Evolutionary conservation across 2,888 invertebrate species (phyloP).

Genomic region (Chalcosyrphus nemorum): DNA sequence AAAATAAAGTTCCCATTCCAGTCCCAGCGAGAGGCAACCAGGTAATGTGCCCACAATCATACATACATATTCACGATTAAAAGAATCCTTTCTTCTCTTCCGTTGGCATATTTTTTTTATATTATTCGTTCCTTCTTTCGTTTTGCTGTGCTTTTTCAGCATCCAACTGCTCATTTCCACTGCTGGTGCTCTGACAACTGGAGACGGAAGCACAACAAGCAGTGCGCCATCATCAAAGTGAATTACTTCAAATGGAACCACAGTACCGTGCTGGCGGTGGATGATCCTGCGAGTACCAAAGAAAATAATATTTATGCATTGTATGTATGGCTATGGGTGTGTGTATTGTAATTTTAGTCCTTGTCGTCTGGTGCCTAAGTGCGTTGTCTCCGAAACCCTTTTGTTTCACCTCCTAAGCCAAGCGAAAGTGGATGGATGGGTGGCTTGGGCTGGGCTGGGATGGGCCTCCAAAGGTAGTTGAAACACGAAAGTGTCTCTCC

Average conservation of each 20-base stretch:
- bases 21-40: slow-evolving; percentile 7
- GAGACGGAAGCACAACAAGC: slow-evolving; percentile 58
- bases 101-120: not conserved
- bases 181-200: slow-evolving; percentile 37
- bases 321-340: not conserved
- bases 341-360: slow-evolving; percentile 30
- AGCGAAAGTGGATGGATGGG: not conserved
- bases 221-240: slow-evolving; percentile 66
- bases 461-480: no score
- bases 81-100: slow-evolving; percentile 49
- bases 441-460: not conserved
- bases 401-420: slow-evolving; percentile 58
- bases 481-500: slow-evolving; percentile 51
- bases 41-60: slow-evolving; percentile 11
- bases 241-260: slow-evolving; percentile 69
- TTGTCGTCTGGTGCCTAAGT: slow-evolving; percentile 51
- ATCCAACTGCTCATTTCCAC: slow-evolving; percentile 61
- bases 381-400: slow-evolving; percentile 58
- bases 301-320: slow-evolving; percentile 58
- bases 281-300: slow-evolving; percentile 43
- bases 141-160: slow-evolving; percentile 1
- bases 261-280: slow-evolving; percentile 20
- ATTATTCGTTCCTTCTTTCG: not conserved
- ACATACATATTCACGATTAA: slow-evolving; percentile 55
- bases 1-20: not conserved